Evolutionary conservation across 2,888 invertebrate species (phyloP).

Genomic region (Patella depressa): DNA sequence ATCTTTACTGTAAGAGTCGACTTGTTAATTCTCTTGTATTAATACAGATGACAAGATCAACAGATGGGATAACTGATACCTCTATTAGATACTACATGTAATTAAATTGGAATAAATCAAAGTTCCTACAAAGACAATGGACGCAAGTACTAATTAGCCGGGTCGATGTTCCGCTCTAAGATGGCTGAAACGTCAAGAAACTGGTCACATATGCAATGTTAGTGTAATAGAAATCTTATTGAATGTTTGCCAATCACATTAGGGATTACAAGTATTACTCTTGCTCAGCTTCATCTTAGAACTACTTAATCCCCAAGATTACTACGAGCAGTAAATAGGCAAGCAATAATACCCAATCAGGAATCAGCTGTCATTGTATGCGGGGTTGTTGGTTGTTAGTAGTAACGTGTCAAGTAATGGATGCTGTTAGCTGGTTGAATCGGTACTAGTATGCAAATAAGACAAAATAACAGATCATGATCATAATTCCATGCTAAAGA

Average conservation of each 20-base stretch:
- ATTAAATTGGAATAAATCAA: conserved; percentile 8
- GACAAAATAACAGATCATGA: no score
- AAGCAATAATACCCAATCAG: conserved; percentile 9
- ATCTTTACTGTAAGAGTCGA: no score
- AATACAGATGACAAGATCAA: background rate
- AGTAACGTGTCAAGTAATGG: no score
- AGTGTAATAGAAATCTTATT: conserved; percentile 7
- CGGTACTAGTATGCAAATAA: no score
- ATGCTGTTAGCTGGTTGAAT: no score
- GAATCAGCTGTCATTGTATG: conserved; percentile 1
- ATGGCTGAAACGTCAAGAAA: background rate
- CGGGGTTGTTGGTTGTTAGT: no score
- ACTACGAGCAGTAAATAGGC: conserved; percentile 10
- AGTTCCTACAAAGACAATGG: background rate
- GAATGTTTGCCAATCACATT: conserved; percentile 9
- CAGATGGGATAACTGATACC: conserved; percentile 6
- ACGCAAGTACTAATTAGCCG: no score
- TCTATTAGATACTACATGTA: background rate
- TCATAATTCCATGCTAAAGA: no score
- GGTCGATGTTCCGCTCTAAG: background rate
- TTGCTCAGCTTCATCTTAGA: background rate
- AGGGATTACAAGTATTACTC: conserved; percentile 5
- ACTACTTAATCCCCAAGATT: conserved; percentile 2
- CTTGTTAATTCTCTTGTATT: no score
- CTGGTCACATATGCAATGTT: conserved; percentile 10